Evolutionary conservation across 2,888 invertebrate species (phyloP).

Genomic region (Cantharis nigra): DNA sequence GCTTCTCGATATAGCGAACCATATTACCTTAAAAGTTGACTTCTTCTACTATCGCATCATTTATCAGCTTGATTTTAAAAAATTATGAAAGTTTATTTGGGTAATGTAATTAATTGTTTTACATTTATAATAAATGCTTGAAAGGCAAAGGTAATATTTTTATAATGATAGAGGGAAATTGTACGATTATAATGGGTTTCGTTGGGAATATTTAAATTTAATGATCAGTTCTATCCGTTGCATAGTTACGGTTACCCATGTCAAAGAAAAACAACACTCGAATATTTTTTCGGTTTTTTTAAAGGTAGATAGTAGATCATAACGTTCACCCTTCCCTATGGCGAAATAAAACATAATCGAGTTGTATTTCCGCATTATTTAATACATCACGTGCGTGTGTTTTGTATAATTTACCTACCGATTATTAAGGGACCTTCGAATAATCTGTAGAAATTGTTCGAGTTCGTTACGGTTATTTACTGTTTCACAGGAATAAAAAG

Average conservation of each 20-base stretch:
- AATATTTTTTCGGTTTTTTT: not conserved
- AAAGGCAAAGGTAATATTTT: not conserved
- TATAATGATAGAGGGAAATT: not conserved
- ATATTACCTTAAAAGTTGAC: too few species aligned
- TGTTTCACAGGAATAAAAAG: conserved; percentile 23
- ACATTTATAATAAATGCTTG: not conserved
- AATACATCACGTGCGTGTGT: conserved; percentile 18
- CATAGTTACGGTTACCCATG: not conserved
- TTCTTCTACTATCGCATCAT: not conserved
- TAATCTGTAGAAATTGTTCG: conserved; percentile 9
- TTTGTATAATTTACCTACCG: conserved; percentile 1
- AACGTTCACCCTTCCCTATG: not conserved
- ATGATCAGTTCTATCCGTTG: not conserved
- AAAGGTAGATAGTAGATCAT: not conserved
- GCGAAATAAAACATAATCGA: not conserved
- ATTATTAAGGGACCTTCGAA: conserved; percentile 6
- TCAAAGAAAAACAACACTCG: not conserved
- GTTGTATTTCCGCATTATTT: conserved; percentile 9
- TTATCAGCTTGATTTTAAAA: not conserved
- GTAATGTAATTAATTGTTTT: not conserved
- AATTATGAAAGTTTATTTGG: not conserved
- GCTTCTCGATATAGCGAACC: too few species aligned
- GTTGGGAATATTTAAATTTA: not conserved
- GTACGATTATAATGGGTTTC: not conserved
- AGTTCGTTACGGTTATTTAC: conserved; percentile 24